These are phyloP conservation scores for Anarrhichthys ocellatus DNA, from an alignment of 2,113 vertebrate species.

Conservation along the genomic window DNA sequence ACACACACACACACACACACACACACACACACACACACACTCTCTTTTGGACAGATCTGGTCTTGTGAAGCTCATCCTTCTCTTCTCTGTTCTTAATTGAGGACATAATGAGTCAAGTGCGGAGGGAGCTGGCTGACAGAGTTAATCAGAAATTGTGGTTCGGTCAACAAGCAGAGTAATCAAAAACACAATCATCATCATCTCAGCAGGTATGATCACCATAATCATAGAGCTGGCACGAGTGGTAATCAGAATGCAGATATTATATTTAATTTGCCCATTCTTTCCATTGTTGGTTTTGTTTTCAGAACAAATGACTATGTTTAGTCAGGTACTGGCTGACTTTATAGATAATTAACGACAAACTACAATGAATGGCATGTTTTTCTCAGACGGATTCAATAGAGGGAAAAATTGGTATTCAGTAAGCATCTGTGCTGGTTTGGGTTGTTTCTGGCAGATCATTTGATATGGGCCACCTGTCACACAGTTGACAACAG, in stretches of 20 bases:
- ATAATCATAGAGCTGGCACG: conserved; percentile 50
- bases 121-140: background rate
- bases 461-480: conserved; percentile 24
- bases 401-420: conserved; percentile 26
- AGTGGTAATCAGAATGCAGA: conserved; percentile 48
- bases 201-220: conserved; percentile 30
- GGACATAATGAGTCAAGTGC: background rate
- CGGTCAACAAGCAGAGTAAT: conserved; percentile 44
- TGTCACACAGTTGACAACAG: conserved; percentile 18
- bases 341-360: conserved; percentile 29
- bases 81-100: conserved; percentile 10
- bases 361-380: conserved; percentile 19
- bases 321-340: background rate
- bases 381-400: conserved; percentile 28
- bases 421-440: conserved; percentile 24
- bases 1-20: background rate
- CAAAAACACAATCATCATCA: conserved; percentile 43
- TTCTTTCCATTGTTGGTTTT: conserved; percentile 14
- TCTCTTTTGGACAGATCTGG: background rate
- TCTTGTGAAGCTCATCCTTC: background rate
- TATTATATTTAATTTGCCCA: conserved; percentile 6
- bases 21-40: background rate
- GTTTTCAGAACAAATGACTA: conserved; percentile 3
- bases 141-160: background rate
- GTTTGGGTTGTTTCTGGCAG: conserved; percentile 13